phyloP scores from a whole-genome alignment of 2,797 vertebrate genomes.

The Typhlichthys eigenmanni region DNA sequence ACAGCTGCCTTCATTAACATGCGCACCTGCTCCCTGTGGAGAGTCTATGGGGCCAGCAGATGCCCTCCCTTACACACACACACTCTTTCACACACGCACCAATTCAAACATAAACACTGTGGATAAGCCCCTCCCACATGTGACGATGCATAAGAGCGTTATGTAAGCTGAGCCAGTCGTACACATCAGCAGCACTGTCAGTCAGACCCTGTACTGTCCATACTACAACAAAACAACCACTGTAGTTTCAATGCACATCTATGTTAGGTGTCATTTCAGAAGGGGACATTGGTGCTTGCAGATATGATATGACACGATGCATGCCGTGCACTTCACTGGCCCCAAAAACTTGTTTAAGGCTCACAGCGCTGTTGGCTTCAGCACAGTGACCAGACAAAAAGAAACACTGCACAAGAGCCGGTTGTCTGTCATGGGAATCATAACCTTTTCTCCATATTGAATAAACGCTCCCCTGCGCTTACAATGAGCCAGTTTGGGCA shows the following conservation, averaged over 20 bases:
- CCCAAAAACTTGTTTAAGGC: no score
- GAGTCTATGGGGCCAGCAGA: constrained; percentile 81
- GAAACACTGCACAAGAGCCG: neutral
- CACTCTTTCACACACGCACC: constrained; percentile 54
- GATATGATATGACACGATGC: no score
- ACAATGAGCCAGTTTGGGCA: constrained; percentile 21
- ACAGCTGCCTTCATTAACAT: constrained; percentile 87
- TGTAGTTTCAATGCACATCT: no score
- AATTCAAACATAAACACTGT: constrained; percentile 66
- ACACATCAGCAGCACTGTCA: neutral
- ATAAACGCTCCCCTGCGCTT: neutral
- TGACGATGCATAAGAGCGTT: constrained; percentile 16
- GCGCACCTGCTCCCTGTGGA: constrained; percentile 89
- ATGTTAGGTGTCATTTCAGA: no score
- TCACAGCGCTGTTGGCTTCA: no score
- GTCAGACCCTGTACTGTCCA: neutral
- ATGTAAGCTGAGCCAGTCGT: neutral
- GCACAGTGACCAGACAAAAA: neutral
- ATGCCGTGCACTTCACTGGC: no score
- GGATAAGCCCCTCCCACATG: constrained; percentile 4
- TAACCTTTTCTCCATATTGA: neutral
- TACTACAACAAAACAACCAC: no score
- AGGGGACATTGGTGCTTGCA: no score
- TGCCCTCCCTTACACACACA: constrained; percentile 76
- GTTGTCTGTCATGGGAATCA: neutral